Percentiles rank a stretch among this genome's conserved stretches.
These are phyloP conservation scores for Chaetops frenatus DNA, from an alignment of 2,113 vertebrate species.

Conservation along the genomic window DNA sequence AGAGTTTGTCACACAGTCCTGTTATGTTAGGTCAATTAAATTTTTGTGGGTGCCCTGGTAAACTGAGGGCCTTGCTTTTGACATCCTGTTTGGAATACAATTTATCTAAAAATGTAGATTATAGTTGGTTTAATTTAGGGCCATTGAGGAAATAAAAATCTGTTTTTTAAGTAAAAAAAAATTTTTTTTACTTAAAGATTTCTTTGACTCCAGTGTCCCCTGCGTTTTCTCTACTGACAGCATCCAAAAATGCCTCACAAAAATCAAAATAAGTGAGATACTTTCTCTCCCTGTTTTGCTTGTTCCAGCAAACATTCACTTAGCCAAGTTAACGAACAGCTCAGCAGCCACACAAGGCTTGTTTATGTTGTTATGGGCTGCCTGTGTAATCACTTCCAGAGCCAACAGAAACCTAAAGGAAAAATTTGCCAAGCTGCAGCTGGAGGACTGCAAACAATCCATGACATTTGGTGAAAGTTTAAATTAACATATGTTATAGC, in stretches of 20 bases:
- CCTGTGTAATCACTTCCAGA: conserved; percentile 22
- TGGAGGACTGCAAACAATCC: conserved; percentile 18
- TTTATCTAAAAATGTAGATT: background rate
- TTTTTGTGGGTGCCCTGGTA: background rate
- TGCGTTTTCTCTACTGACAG: background rate
- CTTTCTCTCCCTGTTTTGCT: background rate
- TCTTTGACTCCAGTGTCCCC: background rate
- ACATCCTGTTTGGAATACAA: background rate
- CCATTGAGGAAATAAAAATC: background rate
- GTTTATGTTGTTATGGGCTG: conserved; percentile 42
- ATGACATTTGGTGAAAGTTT: conserved; percentile 48
- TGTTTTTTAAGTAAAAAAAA: too few relatives aligned
- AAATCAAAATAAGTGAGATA: background rate
- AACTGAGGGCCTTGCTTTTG: background rate
- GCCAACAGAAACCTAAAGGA: conserved; percentile 36
- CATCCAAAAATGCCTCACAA: background rate
- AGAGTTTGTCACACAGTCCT: background rate
- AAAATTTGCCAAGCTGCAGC: conserved; percentile 26
- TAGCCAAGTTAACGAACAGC: background rate
- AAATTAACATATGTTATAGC: conserved; percentile 54
- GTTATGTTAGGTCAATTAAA: background rate
- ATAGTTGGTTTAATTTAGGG: background rate
- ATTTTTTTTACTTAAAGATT: background rate
- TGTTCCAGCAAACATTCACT: conserved; percentile 29
- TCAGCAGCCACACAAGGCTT: conserved; percentile 13